Evolutionary conservation across 2,797 vertebrate species (phyloP).

Genomic region (Crenichthys baileyi): DNA sequence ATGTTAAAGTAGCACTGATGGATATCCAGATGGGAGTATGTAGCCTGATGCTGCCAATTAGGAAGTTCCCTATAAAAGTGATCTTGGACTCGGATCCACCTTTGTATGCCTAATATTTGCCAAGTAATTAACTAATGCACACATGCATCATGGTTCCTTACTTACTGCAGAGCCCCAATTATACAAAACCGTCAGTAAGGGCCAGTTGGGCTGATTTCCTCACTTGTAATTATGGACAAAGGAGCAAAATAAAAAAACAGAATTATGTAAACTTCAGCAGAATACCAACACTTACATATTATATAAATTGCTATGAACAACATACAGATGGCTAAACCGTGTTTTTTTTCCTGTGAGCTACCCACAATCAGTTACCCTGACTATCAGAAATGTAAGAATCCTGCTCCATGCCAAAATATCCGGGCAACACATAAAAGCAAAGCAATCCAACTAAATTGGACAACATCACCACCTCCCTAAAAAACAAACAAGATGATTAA

Average conservation of each 20-base stretch:
- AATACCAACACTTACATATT: background rate
- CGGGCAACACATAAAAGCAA: conserved; percentile 55
- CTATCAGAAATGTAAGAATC: conserved; percentile 61
- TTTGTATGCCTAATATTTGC: conserved; percentile 18
- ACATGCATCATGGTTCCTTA: conserved; percentile 20
- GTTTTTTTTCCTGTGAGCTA: conserved; percentile 7
- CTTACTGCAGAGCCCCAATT: conserved; percentile 15
- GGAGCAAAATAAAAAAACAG: background rate
- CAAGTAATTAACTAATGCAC: conserved; percentile 32
- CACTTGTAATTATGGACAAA: conserved; percentile 18
- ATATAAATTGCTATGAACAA: background rate
- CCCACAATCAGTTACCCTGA: conserved; percentile 47
- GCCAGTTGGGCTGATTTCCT: conserved; percentile 3
- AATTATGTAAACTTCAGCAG: background rate
- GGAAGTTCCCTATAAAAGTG: conserved; percentile 9
- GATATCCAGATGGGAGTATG: conserved; percentile 32
- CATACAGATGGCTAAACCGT: background rate
- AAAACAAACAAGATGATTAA: conserved; percentile 38
- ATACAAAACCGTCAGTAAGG: conserved; percentile 3
- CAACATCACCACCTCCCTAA: background rate
- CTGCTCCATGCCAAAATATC: conserved; percentile 65
- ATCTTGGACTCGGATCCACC: conserved; percentile 11
- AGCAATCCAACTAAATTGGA: conserved; percentile 58
- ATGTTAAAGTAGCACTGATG: conserved; percentile 32
- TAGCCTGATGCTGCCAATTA: conserved; percentile 31